Conservation (phyloP, 2,797 vertebrate genomes). For the Delichon dasypus region DNA sequence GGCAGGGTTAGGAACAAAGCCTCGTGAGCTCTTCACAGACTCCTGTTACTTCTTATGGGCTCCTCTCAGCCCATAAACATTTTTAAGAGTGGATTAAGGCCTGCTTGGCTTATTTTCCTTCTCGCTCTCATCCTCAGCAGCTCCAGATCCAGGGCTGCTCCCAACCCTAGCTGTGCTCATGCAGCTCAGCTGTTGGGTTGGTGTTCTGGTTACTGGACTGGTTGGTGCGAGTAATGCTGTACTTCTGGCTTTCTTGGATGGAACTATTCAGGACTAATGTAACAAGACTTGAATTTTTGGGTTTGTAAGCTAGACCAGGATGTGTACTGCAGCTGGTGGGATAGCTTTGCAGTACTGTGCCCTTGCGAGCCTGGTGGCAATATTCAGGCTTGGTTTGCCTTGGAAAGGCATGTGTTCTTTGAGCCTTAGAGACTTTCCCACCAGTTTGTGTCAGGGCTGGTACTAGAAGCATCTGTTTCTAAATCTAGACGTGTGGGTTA, state of each 20-base stretch:
- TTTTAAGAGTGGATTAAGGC: neutral
- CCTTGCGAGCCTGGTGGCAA: neutral
- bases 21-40: neutral
- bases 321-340: neutral
- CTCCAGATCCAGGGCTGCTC: neutral
- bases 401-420: neutral
- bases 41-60: accelerated
- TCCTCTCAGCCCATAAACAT: neutral
- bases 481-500: neutral
- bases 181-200: neutral
- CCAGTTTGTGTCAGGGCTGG: neutral
- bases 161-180: accelerated
- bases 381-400: neutral
- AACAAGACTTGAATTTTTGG: accelerated
- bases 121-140: neutral
- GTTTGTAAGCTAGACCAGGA: neutral
- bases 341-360: neutral
- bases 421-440: neutral
- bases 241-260: neutral
- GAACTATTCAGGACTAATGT: neutral
- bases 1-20: neutral
- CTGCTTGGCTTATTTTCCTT: neutral
- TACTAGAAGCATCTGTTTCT: neutral
- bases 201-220: neutral
- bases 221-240: neutral